Evolutionary conservation across 1,140 invertebrate species (phyloP).

Genomic region (Hyphantria cunea): DNA sequence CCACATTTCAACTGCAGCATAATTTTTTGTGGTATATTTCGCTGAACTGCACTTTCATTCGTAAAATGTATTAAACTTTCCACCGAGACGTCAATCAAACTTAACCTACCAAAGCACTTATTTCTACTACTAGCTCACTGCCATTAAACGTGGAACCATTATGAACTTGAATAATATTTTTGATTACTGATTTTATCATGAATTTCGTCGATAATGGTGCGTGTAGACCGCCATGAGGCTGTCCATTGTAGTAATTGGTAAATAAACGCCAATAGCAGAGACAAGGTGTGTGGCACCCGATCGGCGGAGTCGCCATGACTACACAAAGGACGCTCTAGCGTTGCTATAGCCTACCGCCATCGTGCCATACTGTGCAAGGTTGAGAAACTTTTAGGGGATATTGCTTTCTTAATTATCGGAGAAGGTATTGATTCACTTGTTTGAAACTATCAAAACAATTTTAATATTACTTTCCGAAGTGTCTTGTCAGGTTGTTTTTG

Average conservation of each 20-base stretch:
- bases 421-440: conserved; percentile 28
- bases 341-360: conserved; percentile 32
- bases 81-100: conserved; percentile 28
- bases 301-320: conserved; percentile 34
- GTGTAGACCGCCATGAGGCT: conserved; percentile 31
- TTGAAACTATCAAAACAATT: neutral
- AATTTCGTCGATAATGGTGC: conserved; percentile 21
- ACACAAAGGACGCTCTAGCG: conserved; percentile 34
- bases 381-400: conserved; percentile 27
- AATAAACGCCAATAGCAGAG: conserved; percentile 44
- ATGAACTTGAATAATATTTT: conserved; percentile 5
- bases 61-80: conserved; percentile 24
- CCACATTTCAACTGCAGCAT: conserved; percentile 33
- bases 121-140: conserved; percentile 1
- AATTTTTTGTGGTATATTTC: conserved; percentile 3
- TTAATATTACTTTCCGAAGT: neutral
- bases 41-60: conserved; percentile 25
- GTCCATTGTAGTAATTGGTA: conserved; percentile 44
- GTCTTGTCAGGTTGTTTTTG: neutral
- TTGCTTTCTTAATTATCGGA: conserved; percentile 26
- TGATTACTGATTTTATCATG: conserved; percentile 15
- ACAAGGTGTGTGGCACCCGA: conserved; percentile 25
- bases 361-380: conserved; percentile 47
- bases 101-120: conserved; percentile 27
- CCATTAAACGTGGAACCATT: conserved; percentile 6